Base-by-base conservation (phyloP, 2,797 vertebrate genomes). In the Tapirus indicus region DNA sequence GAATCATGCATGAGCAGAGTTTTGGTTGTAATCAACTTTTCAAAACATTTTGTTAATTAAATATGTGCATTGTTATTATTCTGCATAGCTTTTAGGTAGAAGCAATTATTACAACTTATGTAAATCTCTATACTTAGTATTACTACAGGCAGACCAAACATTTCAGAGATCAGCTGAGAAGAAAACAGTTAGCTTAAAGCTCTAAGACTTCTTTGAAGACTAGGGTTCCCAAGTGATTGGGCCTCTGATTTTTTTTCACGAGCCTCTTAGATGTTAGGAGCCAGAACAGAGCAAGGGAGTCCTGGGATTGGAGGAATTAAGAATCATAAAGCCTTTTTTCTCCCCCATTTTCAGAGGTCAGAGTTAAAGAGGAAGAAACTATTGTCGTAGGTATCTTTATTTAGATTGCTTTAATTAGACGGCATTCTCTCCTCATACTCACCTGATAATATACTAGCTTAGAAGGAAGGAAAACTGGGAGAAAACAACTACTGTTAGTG, bases 1-100 rank as follows among this genome's bases (percentile, higher is more conserved):
- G 77, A 84, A 18, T 88, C 7, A 75, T 77, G 20, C 23, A 1
- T 69, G 29, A 95, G 44, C 16, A 88, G 62, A 69, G 29, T 80
- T 87, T 95, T 64, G 49, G 38, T 68, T 95, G 47, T 75, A 75
- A 88, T 75, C 64, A 92, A 41, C 23, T 83, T 72, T 79, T 79
- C 35, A 23, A 44, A 92, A 80, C 7, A 66, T 56, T 92, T 92
- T 75, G 60, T 32, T 75, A 16, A 56, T 95, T 60, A 72, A 49
- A 64, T 80, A 74, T 49, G 38, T 88, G 17, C 29, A 54, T 41
- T 68, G 25, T 84, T 90, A 75, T 14, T 60, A 54, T 38, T 77
- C 62, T 83, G 66, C 58, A 54, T 80, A 86, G 64, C 60, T 44
- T 49, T 75, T 58, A 77, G 21, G 11, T 62, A 52, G 20, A 80